A percentile compares a stretch with the other conserved stretches of the same genome.
phyloP scores from a whole-genome alignment of 2,113 vertebrate genomes.

The Vidua chalybeata region DNA sequence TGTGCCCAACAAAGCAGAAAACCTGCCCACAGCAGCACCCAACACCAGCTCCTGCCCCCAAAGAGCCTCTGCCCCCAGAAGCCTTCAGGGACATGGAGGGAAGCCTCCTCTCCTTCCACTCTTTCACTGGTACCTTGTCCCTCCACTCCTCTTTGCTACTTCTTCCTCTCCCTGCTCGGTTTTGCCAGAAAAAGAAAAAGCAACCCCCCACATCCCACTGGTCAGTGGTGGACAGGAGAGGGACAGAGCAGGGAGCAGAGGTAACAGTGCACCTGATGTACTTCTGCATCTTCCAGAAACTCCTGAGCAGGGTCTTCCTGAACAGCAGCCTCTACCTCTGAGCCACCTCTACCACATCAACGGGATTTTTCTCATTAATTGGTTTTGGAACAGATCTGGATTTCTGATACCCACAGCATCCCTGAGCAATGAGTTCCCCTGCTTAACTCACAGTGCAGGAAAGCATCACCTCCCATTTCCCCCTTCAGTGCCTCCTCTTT shows the following conservation, averaged over 20 bases:
- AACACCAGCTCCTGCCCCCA: neutral
- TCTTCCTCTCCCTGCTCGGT: neutral
- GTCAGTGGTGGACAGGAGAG: neutral
- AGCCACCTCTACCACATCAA: neutral
- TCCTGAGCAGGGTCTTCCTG: neutral
- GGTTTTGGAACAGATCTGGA: neutral
- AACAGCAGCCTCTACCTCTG: neutral
- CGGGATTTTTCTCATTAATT: neutral
- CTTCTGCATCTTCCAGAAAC: neutral
- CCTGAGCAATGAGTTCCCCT: neutral
- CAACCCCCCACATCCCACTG: neutral
- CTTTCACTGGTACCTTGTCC: neutral
- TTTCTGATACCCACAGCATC: neutral
- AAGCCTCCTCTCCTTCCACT: neutral
- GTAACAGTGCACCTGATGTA: neutral
- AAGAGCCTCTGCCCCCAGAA: neutral
- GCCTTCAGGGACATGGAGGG: accelerated
- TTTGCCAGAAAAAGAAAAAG: neutral
- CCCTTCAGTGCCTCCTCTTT: neutral
- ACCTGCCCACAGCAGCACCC: neutral
- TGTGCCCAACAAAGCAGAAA: neutral
- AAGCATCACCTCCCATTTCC: neutral
- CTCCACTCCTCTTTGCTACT: neutral
- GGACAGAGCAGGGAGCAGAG: neutral
- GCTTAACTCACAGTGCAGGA: neutral